These are phyloP conservation scores for Drosophila pseudoobscura DNA, from an alignment of 1,140 invertebrate genomes.

Conservation along the genomic window DNA sequence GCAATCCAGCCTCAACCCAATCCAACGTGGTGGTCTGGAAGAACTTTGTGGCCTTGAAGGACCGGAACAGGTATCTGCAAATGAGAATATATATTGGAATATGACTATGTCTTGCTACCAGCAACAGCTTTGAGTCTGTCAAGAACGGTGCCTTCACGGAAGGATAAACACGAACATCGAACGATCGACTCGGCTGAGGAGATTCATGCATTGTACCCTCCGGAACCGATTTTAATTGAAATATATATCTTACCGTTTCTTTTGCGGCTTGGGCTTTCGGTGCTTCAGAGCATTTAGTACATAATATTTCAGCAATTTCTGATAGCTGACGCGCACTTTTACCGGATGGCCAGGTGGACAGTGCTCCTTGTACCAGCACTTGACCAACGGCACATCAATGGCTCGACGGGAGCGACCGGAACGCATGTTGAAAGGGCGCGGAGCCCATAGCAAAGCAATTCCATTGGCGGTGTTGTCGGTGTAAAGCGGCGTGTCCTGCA, in stretches of 20 bases:
- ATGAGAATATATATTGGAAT: slow-evolving; percentile 54
- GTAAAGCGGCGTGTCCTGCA: slow-evolving; percentile 97
- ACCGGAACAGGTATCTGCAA: slow-evolving; percentile 94
- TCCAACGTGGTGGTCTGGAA: slow-evolving; percentile 99
- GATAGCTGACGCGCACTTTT: slow-evolving; percentile 99
- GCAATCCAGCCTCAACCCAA: slow-evolving; percentile 99
- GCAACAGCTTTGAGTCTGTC: too few species aligned
- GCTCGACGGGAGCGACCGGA: slow-evolving; percentile 94
- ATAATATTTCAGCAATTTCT: slow-evolving; percentile 99
- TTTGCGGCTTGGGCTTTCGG: slow-evolving; percentile 98
- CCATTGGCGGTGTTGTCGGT: slow-evolving; percentile 99
- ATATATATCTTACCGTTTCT: slow-evolving; percentile 90
- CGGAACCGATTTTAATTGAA: background rate
- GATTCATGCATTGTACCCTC: too few species aligned
- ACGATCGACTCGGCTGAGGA: background rate
- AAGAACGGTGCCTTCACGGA: too few species aligned
- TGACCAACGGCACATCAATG: slow-evolving; percentile 98
- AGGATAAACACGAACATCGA: slow-evolving; percentile 1
- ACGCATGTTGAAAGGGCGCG: slow-evolving; percentile 97
- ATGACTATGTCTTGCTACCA: too few species aligned
- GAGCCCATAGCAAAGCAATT: slow-evolving; percentile 99
- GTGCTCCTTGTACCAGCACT: slow-evolving; percentile 99
- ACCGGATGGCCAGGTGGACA: slow-evolving; percentile 99
- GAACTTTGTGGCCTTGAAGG: slow-evolving; percentile 99
- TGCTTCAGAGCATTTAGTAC: slow-evolving; percentile 99